These are phyloP conservation scores for Pseudoips prasinana DNA, from an alignment of 2,888 invertebrate genomes.

Conservation along the genomic window DNA sequence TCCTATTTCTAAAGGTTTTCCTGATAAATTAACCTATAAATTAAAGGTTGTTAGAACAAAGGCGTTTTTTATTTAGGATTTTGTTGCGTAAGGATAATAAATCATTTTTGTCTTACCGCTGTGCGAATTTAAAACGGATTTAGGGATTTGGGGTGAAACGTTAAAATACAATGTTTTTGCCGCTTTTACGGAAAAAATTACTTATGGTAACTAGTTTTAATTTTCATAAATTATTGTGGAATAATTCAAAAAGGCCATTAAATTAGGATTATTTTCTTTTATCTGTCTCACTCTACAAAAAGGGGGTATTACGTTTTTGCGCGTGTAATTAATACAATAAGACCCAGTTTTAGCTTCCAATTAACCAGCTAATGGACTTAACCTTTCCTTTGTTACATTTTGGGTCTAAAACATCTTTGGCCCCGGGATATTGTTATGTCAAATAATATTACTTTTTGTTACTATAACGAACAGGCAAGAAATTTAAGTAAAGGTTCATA, in stretches of 20 bases:
- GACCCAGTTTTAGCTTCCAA: neutral
- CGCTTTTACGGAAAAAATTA: neutral
- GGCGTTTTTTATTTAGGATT: conserved; percentile 46
- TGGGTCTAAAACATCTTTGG: neutral
- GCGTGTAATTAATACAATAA: neutral
- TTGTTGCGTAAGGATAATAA: conserved; percentile 32
- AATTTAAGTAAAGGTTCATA: conserved; percentile 19
- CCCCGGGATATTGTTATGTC: neutral
- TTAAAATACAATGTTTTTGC: neutral
- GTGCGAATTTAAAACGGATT: conserved; percentile 9
- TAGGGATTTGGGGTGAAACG: neutral
- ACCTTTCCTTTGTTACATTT: conserved; percentile 15
- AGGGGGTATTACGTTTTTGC: neutral
- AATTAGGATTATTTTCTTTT: too few relatives aligned
- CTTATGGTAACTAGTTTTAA: neutral
- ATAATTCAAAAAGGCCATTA: too few relatives aligned
- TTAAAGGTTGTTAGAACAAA: conserved; percentile 42
- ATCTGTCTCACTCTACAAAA: neutral
- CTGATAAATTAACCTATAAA: conserved; percentile 65
- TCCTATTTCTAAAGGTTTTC: conserved; percentile 34
- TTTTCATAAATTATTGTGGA: neutral
- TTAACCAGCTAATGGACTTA: neutral
- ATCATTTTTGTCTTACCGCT: conserved; percentile 18
- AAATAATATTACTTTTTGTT: conserved; percentile 13
- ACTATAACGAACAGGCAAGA: conserved; percentile 19